phyloP scores from a whole-genome alignment of 2,113 vertebrate genomes.

The Epinephelus lanceolatus region DNA sequence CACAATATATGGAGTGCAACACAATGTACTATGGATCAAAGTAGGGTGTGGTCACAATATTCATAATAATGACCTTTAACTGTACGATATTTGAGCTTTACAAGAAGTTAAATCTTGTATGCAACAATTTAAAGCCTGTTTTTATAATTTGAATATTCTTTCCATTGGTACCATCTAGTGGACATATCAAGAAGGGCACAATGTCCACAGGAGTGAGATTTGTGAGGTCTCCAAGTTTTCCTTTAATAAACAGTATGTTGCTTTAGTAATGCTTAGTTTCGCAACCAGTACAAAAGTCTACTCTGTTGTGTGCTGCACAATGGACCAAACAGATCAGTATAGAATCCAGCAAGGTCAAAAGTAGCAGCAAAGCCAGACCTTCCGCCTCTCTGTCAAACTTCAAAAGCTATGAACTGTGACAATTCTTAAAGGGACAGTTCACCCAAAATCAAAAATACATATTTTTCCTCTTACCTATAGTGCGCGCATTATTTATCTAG shows the following conservation, averaged over 20 bases:
- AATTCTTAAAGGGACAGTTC: background rate
- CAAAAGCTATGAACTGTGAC: background rate
- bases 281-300: too few relatives aligned
- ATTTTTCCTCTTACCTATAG: too few relatives aligned
- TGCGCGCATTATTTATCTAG: too few relatives aligned
- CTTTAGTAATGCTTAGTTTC: background rate
- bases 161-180: background rate
- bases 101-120: background rate
- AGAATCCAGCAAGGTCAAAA: background rate
- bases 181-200: background rate
- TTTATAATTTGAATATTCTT: background rate
- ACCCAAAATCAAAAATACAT: too few relatives aligned
- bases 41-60: background rate
- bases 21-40: background rate
- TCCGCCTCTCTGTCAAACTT: background rate
- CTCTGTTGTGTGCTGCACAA: background rate
- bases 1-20: background rate
- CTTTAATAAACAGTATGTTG: background rate
- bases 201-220: background rate
- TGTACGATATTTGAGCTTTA: background rate
- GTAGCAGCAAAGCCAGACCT: background rate
- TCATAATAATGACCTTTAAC: background rate
- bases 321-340: background rate
- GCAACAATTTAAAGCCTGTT: background rate
- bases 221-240: background rate